Percentiles rank a stretch among this genome's conserved stretches.
These are phyloP conservation scores for Synanthedon tipuliformis DNA, from an alignment of 2,888 invertebrate genomes.

Conservation along the genomic window DNA sequence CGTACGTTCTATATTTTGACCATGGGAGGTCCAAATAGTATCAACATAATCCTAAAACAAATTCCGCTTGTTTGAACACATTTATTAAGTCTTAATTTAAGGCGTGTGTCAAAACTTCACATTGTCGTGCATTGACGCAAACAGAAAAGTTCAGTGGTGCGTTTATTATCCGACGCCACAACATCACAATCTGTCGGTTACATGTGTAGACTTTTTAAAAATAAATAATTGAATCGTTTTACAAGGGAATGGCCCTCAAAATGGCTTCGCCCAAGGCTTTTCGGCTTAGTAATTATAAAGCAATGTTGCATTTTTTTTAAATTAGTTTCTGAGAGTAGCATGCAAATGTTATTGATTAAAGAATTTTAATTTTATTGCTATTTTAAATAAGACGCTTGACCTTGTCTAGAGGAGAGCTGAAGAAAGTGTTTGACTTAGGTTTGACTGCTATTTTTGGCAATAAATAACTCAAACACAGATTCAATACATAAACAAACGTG, in stretches of 20 bases:
- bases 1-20: no score
- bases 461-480: no score
- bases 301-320: not conserved
- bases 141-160: conserved; percentile 12
- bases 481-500: no score
- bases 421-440: no score
- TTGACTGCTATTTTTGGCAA: no score
- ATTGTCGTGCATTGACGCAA: conserved; percentile 4
- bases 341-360: not conserved
- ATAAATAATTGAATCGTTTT: not conserved
- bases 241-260: not conserved
- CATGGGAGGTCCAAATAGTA: not conserved
- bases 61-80: conserved; percentile 4
- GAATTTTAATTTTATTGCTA: no score
- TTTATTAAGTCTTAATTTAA: conserved; percentile 5
- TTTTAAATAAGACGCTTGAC: no score
- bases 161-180: conserved; percentile 11
- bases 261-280: not conserved
- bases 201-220: not conserved
- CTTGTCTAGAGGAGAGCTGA: no score
- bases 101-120: conserved; percentile 10
- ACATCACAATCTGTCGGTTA: not conserved
- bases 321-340: not conserved
- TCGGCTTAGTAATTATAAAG: not conserved
- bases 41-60: not conserved